Evolutionary conservation across 2,113 vertebrate genomes (phyloP), one percentile per base, ranked within the genome.

Genomic region (Lophius piscatorius): DNA sequence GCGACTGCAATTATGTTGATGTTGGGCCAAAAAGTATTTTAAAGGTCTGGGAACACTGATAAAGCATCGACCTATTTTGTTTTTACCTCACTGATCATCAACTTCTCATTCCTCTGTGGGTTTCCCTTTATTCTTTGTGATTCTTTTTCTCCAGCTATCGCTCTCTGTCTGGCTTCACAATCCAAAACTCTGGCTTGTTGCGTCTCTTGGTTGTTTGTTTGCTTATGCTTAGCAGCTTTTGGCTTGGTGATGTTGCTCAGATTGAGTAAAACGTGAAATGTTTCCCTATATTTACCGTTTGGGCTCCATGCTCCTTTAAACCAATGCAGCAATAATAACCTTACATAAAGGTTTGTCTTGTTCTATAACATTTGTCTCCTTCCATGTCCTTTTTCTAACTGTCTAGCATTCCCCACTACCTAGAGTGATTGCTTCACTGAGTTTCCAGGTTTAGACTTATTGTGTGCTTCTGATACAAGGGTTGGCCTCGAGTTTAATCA

Each of bases 21-120:
- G 55, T 50, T 6, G 29, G 63, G 49, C 70, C 58, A 58, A 64
- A 68, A 41, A 16, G 66, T 66, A 74, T 82, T 69, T 63, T 56
- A n/a, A 29, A 49, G 31, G 49, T 70, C 75, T 76, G 68, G 62
- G 54, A 62, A 74, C 45, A 44, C 44, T 65, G 79, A 77, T 68
- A 76, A 63, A 59, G 14, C 3, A 58, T 76, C 7, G 59, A 81
- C 65, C 59, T 56, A 36, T 16, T 21, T 36, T 31, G 11, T 33
- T 49, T 61, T 64, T 41, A 28, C 31, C 45, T 18, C 36, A 11
- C 21, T 24, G 16, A 31, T 73, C 52, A 63, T 78, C 64, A 33
- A 12, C 52, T 55, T 72, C 26, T 55, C 33, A 50, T 50, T 34
- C 11, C 48, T 70, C 47, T 42, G 1, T 18, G 46, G 40, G 51